A percentile compares a stretch with the other conserved stretches of the same genome.
phyloP scores from a whole-genome alignment of 2,113 vertebrate species.

The Nipponia nippon region DNA sequence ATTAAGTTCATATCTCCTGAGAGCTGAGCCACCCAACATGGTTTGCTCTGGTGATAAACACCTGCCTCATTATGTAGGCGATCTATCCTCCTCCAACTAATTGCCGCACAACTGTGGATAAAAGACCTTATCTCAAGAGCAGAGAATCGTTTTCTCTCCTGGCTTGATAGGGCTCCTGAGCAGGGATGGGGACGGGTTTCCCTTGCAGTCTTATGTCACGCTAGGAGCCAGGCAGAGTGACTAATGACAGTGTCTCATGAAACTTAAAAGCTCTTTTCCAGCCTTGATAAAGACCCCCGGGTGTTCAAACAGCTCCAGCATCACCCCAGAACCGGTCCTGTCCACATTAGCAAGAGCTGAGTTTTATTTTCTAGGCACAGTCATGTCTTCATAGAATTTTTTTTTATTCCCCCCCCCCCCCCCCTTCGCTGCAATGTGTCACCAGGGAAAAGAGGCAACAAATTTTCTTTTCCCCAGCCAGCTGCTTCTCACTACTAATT shows the following conservation, averaged over 20 bases:
- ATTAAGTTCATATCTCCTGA: not conserved
- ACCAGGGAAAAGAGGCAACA: not conserved
- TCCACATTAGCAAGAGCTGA: not conserved
- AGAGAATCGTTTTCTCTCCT: not conserved
- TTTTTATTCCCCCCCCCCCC: not conserved
- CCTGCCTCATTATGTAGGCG: not conserved
- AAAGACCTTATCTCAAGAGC: not conserved
- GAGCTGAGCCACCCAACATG: not conserved
- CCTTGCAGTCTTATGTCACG: not conserved
- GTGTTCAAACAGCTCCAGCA: not conserved
- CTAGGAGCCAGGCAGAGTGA: not conserved
- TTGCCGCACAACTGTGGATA: not conserved
- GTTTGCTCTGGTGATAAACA: not conserved
- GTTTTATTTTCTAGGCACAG: not conserved
- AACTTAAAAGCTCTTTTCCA: not conserved
- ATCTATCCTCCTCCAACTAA: not conserved
- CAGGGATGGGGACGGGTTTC: not conserved
- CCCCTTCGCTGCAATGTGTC: not conserved
- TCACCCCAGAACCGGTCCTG: not conserved
- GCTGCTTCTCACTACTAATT: not conserved
- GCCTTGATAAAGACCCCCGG: not conserved
- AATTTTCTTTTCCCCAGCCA: not conserved
- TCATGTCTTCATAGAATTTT: no score
- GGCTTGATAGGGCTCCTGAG: not conserved
- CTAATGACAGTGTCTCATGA: accelerated